Evolutionary conservation across 2,113 vertebrate species (phyloP).

Genomic region (Coptodon rendalli): DNA sequence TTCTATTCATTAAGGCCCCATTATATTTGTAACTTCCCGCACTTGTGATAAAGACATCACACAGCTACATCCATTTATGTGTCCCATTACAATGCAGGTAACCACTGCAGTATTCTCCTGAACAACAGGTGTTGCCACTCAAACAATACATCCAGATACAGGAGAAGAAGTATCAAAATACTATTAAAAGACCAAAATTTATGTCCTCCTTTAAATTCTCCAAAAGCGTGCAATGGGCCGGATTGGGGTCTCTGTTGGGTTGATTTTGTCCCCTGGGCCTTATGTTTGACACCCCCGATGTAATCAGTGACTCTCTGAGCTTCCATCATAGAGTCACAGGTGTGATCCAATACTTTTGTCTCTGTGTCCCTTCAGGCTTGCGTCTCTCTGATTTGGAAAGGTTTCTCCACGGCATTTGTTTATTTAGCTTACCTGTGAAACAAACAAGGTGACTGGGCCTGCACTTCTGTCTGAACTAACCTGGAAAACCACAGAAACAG

Average conservation of each 20-base stretch:
- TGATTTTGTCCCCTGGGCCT: neutral
- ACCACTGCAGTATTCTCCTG: neutral
- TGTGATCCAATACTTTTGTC: neutral
- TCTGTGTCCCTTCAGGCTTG: neutral
- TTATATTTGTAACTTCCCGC: neutral
- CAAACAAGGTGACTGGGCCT: neutral
- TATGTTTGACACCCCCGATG: neutral
- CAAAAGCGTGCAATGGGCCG: neutral
- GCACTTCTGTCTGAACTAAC: neutral
- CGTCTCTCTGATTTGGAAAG: neutral
- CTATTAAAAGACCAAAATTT: neutral
- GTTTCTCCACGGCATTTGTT: neutral
- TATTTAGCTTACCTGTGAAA: conserved; percentile 21
- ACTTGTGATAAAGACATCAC: neutral
- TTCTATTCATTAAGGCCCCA: neutral
- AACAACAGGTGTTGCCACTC: neutral
- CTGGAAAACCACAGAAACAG: neutral
- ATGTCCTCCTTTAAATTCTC: neutral
- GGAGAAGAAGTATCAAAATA: neutral
- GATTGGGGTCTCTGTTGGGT: neutral
- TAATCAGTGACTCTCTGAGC: neutral
- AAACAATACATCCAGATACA: neutral
- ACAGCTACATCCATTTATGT: neutral
- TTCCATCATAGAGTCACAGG: neutral
- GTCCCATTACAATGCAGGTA: neutral